Evolutionary conservation across 2,888 invertebrate species (phyloP).

Genomic region (Xestia ashworthii): DNA sequence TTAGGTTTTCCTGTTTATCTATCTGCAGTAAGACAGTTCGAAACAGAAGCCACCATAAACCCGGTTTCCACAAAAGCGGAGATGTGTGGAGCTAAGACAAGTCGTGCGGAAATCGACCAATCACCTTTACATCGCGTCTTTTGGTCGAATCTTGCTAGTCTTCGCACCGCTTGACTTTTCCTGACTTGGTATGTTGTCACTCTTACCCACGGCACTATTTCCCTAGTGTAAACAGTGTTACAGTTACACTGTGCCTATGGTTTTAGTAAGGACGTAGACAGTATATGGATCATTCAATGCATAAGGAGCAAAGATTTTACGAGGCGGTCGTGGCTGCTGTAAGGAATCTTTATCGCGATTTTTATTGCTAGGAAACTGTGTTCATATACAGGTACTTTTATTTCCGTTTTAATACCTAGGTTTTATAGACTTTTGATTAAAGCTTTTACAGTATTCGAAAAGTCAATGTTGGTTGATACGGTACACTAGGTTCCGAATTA

Average conservation of each 20-base stretch:
- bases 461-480: background rate
- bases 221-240: background rate
- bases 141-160: no score
- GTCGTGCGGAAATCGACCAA: no score
- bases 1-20: background rate
- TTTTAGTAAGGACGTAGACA: slow-evolving; percentile 77
- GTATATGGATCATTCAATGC: slow-evolving; percentile 81
- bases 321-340: slow-evolving; percentile 75
- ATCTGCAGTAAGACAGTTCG: background rate
- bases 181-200: background rate
- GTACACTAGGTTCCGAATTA: background rate
- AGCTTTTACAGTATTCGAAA: slow-evolving; percentile 22
- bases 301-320: slow-evolving; percentile 85
- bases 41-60: background rate
- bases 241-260: slow-evolving; percentile 29
- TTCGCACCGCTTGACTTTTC: no score
- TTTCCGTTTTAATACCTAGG: slow-evolving; percentile 44
- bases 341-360: slow-evolving; percentile 77
- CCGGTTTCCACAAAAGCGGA: background rate
- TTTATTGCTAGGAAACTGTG: slow-evolving; percentile 75
- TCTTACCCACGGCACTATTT: background rate
- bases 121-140: no score
- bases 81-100: no score
- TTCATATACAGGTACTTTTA: slow-evolving; percentile 37
- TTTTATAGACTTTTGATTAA: slow-evolving; percentile 31